These are phyloP conservation scores for Pseudomyrmex gracilis DNA, from an alignment of 1,140 invertebrate genomes.

Conservation along the genomic window DNA sequence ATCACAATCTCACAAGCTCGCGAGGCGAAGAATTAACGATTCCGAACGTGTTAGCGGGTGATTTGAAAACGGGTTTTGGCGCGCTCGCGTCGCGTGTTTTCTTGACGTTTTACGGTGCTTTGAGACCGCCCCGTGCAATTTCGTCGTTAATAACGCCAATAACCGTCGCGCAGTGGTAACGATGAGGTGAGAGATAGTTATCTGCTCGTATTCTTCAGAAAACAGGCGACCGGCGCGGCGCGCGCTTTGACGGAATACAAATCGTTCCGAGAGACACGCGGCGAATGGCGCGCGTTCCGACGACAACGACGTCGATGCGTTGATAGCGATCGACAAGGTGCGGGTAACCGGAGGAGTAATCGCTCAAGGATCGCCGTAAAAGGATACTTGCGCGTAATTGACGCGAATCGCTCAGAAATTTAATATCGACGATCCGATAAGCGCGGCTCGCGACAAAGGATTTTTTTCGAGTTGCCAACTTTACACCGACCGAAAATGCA, in stretches of 20 bases:
- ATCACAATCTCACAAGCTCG: too few species aligned
- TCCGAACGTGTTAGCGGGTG: background rate
- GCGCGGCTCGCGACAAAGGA: conserved; percentile 8
- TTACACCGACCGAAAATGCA: too few species aligned
- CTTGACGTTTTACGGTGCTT: background rate
- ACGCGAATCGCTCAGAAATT: conserved; percentile 48
- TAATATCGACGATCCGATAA: conserved; percentile 26
- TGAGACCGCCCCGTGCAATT: background rate
- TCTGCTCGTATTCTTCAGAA: conserved; percentile 39
- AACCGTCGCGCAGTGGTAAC: conserved; percentile 3
- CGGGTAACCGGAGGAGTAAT: conserved; percentile 35
- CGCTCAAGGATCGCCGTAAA: conserved; percentile 45
- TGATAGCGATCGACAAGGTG: conserved; percentile 56
- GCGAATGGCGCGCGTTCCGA: background rate
- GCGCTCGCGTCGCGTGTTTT: background rate
- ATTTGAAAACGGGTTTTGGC: too few species aligned
- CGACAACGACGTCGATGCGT: background rate
- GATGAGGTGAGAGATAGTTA: conserved; percentile 54
- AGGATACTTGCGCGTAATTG: conserved; percentile 40
- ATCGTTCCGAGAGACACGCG: conserved; percentile 46
- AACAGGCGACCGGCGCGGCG: background rate
- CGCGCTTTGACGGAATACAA: conserved; percentile 45
- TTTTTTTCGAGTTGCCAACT: background rate
- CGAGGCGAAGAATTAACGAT: too few species aligned
- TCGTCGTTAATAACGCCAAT: conserved; percentile 31